phyloP scores from a whole-genome alignment of 2,797 vertebrate species.

The Arvicola amphibius region DNA sequence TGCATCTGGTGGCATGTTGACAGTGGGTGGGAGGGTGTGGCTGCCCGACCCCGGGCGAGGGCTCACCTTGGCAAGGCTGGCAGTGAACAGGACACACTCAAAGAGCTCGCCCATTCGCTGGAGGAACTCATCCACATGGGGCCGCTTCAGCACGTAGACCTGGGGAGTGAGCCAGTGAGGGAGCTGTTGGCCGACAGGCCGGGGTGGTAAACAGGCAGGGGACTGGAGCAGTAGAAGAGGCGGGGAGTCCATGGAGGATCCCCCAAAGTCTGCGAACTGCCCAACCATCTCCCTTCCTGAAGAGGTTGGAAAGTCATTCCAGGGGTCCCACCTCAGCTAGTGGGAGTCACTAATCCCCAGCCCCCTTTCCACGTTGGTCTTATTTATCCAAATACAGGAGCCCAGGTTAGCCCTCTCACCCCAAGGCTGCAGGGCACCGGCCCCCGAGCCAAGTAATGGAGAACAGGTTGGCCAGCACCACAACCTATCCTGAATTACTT shows the following conservation, averaged over 20 bases:
- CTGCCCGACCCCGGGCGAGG: not conserved
- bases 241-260: not conserved
- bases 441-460: slow-evolving; percentile 97
- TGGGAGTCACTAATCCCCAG: slow-evolving; percentile 13
- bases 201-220: not conserved
- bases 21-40: not conserved
- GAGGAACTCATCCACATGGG: slow-evolving; percentile 97
- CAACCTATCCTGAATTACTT: slow-evolving; percentile 99
- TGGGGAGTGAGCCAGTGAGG: slow-evolving; percentile 81
- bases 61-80: slow-evolving; percentile 97
- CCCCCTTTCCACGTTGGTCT: not conserved
- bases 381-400: not conserved
- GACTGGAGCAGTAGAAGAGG: not conserved
- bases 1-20: not conserved
- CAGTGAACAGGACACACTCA: slow-evolving; percentile 98
- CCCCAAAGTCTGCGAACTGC: not conserved
- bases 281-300: not conserved
- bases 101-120: slow-evolving; percentile 98
- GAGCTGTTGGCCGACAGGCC: slow-evolving; percentile 36
- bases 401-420: slow-evolving; percentile 70
- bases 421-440: slow-evolving; percentile 81
- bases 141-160: slow-evolving; percentile 98
- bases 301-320: not conserved
- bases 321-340: not conserved
- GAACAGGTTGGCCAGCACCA: slow-evolving; percentile 95